Evolutionary conservation across 2,888 invertebrate species (phyloP), one percentile per base, ranked within the genome.

Genomic region (Scaptodrosophila latifasciaeformis): DNA sequence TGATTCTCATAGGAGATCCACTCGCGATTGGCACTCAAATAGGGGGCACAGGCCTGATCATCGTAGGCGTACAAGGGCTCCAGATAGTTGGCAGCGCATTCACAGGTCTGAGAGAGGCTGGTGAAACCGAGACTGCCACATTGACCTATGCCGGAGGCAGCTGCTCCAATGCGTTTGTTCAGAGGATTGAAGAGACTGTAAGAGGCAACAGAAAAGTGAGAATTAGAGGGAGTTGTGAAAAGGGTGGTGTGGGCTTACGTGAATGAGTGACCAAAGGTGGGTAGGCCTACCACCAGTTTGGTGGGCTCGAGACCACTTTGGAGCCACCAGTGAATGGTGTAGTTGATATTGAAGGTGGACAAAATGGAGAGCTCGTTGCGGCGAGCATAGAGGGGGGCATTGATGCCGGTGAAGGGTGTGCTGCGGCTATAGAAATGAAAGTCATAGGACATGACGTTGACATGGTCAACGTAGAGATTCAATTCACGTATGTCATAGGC

Each of bases 401-500:
- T 96, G 10, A 95, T 87, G 0, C 94, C 93, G 13, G 96, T 96
- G 67, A 95, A 91, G 1, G 96, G 96, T 1, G 92, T 91, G 59
- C 90, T 90, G 82, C 89, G 89, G 2, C 91, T 89, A 79, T 90
- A 96, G 78, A 90, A 92, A 84, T 96, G 96, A 80, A 91, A 96
- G 84, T 97, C 96, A 82, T 97, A 97, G 0, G 93, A 90, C 96
- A 96, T 96, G n/a, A 97, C 81, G 84, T 95, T 96, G 0, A 95
- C 90, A 87, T 90, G 95, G 85, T 96, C 96, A 0, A 92, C 91
- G 82, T 92, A 95, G 88, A 91, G 87, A 68, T 94, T 93, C 55
- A 96, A 88, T 82, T 92, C 90, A 15, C 89, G 88, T 9, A 96
- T 90, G 83, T 95, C 92, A 84, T 96, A 96, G 0, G 94, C 90